Conservation (phyloP, 2,888 invertebrate species). For the Nomada ferruginata region DNA sequence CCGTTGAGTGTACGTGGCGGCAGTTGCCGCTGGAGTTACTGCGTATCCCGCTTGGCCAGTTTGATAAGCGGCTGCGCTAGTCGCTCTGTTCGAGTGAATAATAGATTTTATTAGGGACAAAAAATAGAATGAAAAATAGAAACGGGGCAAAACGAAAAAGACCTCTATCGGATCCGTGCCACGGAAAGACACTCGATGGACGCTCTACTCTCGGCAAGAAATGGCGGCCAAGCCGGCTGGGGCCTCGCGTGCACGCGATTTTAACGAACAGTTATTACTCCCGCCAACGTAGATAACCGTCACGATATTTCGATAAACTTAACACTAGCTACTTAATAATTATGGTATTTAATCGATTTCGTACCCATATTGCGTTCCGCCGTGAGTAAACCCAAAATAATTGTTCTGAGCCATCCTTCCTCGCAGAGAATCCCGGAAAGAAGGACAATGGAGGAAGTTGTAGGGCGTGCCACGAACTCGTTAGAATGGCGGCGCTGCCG, state of each 20-base stretch:
- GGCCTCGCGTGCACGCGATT: conserved; percentile 73
- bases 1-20: conserved; percentile 93
- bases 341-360: conserved; percentile 79
- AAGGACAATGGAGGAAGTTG: conserved; percentile 82
- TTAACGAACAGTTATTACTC: conserved; percentile 60
- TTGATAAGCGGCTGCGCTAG: conserved; percentile 93
- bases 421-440: conserved; percentile 83
- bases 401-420: conserved; percentile 94
- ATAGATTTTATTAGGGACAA: conserved; percentile 19
- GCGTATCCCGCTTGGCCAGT: conserved; percentile 94
- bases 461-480: conserved; percentile 81
- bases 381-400: conserved; percentile 97
- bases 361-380: conserved; percentile 96
- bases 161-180: conserved; percentile 59
- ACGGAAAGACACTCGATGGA: conserved; percentile 71
- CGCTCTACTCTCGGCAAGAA: conserved; percentile 73
- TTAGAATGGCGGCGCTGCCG: conserved; percentile 72
- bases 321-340: conserved; percentile 73
- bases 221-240: conserved; percentile 79
- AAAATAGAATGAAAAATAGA: conserved; percentile 26
- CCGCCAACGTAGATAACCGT: conserved; percentile 54
- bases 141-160: conserved; percentile 56
- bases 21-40: conserved; percentile 92
- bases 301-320: conserved; percentile 62
- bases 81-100: conserved; percentile 84